Evolutionary conservation across 2,113 vertebrate genomes (phyloP).

Genomic region (Hassar affinis): DNA sequence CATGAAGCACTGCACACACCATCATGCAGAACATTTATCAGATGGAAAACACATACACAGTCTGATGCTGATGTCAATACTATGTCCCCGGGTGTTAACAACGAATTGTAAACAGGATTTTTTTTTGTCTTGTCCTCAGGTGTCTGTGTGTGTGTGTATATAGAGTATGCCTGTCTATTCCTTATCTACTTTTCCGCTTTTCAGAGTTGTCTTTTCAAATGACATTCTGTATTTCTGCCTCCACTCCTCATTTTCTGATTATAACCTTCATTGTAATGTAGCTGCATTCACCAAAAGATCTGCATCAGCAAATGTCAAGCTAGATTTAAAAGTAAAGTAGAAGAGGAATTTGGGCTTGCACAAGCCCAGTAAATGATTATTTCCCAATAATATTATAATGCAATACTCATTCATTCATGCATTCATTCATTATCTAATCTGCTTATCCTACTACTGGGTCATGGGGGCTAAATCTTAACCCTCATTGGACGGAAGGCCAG

Average conservation of each 20-base stretch:
- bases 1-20: neutral
- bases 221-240: neutral
- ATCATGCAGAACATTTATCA: neutral
- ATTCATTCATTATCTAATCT: no score
- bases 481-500: no score
- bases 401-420: neutral
- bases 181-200: neutral
- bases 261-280: slow-evolving; percentile 8
- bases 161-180: neutral
- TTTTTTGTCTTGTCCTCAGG: neutral
- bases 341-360: neutral
- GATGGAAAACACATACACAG: neutral
- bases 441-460: no score
- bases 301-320: slow-evolving; percentile 34
- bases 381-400: neutral
- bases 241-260: slow-evolving; percentile 10
- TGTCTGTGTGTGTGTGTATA: neutral
- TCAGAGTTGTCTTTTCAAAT: neutral
- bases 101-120: neutral
- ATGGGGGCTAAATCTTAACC: no score
- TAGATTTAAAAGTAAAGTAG: neutral
- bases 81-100: slow-evolving; percentile 10
- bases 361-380: neutral
- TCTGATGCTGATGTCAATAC: neutral
- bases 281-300: slow-evolving; percentile 27